These are phyloP conservation scores for Leptoclinus maculatus DNA, from an alignment of 2,797 vertebrate genomes.

Conservation along the genomic window DNA sequence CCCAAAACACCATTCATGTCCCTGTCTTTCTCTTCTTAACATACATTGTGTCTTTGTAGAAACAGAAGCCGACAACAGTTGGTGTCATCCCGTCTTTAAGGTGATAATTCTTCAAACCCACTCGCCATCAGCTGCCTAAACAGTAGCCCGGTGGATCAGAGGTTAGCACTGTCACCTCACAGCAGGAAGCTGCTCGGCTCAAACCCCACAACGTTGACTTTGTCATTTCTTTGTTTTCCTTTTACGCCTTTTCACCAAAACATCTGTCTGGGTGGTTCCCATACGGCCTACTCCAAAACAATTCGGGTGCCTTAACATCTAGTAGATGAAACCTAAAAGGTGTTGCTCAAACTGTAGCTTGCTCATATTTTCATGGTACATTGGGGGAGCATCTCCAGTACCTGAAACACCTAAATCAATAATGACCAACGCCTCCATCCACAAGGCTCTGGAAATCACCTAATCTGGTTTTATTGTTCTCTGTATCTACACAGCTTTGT, in stretches of 20 bases:
- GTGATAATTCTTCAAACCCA: constrained; percentile 51
- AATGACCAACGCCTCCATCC: neutral
- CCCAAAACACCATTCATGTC: neutral
- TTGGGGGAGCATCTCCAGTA: constrained; percentile 27
- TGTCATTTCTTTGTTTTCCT: neutral
- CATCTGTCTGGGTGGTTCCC: neutral
- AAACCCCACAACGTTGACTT: neutral
- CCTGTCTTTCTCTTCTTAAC: neutral
- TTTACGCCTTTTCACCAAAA: constrained; percentile 3
- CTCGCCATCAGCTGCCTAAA: constrained; percentile 42
- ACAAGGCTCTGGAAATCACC: constrained; percentile 32
- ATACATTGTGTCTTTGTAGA: neutral
- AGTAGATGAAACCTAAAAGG: neutral
- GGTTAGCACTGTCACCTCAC: constrained; percentile 14
- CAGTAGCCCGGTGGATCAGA: constrained; percentile 6
- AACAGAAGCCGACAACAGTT: neutral
- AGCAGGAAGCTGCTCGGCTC: constrained; percentile 18
- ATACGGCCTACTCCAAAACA: neutral
- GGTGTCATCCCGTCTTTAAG: constrained; percentile 9
- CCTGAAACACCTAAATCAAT: constrained; percentile 14
- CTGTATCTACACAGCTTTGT: constrained; percentile 28
- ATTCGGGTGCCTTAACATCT: neutral
- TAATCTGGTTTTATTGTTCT: constrained; percentile 23
- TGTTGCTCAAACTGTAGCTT: neutral
- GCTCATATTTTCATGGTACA: constrained; percentile 8